phyloP scores from a whole-genome alignment of 2,888 invertebrate genomes.

The Strigamia transsilvanica region DNA sequence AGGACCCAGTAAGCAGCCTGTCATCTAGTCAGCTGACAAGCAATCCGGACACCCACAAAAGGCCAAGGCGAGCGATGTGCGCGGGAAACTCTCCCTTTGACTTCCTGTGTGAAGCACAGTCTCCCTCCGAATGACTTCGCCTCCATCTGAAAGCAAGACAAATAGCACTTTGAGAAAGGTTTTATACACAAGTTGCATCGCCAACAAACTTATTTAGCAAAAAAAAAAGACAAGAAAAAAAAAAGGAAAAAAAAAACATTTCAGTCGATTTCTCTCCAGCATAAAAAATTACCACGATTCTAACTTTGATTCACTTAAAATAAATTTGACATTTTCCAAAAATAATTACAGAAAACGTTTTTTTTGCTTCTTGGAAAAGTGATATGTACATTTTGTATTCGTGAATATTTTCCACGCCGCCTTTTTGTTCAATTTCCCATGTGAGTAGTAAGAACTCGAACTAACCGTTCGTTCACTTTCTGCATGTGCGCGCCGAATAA shows the following conservation, averaged over 20 bases:
- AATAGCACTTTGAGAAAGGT: conserved; percentile 48
- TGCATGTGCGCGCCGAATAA: background rate
- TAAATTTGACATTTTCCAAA: background rate
- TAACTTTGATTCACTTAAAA: background rate
- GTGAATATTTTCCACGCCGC: background rate
- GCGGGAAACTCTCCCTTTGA: conserved; percentile 15
- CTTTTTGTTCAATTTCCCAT: conserved; percentile 45
- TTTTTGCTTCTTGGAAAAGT: background rate
- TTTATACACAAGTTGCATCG: conserved; percentile 34
- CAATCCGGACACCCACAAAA: conserved; percentile 31
- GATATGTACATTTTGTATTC: conserved; percentile 8
- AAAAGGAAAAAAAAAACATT: background rate
- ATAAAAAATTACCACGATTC: background rate
- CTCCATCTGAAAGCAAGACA: conserved; percentile 41
- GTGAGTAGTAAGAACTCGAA: conserved; percentile 43
- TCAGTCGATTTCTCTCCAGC: conserved; percentile 16
- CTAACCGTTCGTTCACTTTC: conserved; percentile 32
- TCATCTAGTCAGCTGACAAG: conserved; percentile 22
- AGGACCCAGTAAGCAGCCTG: conserved; percentile 6
- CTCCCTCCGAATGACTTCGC: conserved; percentile 11
- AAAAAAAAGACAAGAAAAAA: background rate
- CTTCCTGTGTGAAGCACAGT: conserved; percentile 32
- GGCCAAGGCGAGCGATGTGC: conserved; percentile 11
- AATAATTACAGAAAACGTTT: conserved; percentile 40
- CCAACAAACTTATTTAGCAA: conserved; percentile 39